phyloP scores from a whole-genome alignment of 2,797 vertebrate species.

The Percopsis omiscomaycus region DNA sequence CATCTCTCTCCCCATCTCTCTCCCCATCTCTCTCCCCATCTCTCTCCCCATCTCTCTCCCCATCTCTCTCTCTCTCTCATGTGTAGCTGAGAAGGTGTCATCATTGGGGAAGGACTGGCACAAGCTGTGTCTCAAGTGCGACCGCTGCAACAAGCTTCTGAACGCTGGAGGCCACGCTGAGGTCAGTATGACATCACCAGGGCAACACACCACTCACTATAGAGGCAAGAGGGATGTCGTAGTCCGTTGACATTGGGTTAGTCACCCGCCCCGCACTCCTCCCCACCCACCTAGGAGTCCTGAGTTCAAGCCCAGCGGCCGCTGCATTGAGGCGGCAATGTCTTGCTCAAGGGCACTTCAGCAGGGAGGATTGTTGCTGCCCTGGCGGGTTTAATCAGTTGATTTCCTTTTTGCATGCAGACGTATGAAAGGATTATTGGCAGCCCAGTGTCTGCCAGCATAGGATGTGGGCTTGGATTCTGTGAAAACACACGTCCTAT shows the following conservation, averaged over 20 bases:
- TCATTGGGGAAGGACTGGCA: slow-evolving; percentile 98
- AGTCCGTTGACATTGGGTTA: background rate
- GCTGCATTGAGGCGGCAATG: background rate
- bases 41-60: background rate
- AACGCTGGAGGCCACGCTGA: slow-evolving; percentile 91
- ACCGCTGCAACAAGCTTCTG: slow-evolving; percentile 95
- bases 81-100: slow-evolving; percentile 91
- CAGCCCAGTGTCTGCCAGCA: background rate
- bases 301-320: background rate
- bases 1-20: slow-evolving; percentile 29
- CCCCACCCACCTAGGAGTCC: background rate
- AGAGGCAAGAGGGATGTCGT: background rate
- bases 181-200: slow-evolving; percentile 73
- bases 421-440: background rate
- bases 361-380: background rate
- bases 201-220: background rate
- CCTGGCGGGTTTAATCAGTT: too few relatives aligned
- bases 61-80: background rate
- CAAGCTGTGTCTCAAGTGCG: slow-evolving; percentile 95
- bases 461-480: slow-evolving; percentile 3
- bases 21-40: background rate
- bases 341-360: background rate
- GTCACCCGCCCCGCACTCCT: background rate
- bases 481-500: too few relatives aligned
- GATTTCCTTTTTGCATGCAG: too few relatives aligned